A percentile compares a stretch with the other conserved stretches of the same genome.
Evolutionary conservation across 2,888 invertebrate genomes (phyloP).

Genomic region (Embidobia sp.): DNA sequence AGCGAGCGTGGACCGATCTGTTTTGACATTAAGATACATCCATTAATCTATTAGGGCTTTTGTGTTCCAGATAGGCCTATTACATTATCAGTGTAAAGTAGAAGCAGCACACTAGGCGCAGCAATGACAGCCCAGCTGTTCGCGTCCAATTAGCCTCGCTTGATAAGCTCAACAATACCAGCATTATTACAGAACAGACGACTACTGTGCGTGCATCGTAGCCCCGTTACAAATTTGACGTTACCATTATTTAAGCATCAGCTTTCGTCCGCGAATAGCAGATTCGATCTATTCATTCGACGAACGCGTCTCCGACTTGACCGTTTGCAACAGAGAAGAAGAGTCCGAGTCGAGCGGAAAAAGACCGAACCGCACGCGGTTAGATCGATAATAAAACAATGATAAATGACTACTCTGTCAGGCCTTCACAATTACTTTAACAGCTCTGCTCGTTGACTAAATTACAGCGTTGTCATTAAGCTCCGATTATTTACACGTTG

Average conservation of each 20-base stretch:
- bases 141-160: constrained; percentile 80
- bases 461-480: constrained; percentile 18
- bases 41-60: constrained; percentile 79
- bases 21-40: constrained; percentile 75
- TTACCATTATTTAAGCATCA: constrained; percentile 67
- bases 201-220: constrained; percentile 71
- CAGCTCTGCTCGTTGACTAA: constrained; percentile 21
- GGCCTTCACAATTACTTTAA: constrained; percentile 34
- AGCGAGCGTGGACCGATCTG: constrained; percentile 66
- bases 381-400: constrained; percentile 50
- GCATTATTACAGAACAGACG: constrained; percentile 79
- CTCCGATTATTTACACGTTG: constrained; percentile 34
- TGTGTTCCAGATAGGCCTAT: constrained; percentile 78
- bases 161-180: constrained; percentile 81
- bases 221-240: constrained; percentile 74
- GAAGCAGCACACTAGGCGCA: constrained; percentile 69
- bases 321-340: too few relatives aligned
- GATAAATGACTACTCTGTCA: constrained; percentile 28
- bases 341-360: background rate
- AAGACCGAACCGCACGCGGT: constrained; percentile 4
- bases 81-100: constrained; percentile 79
- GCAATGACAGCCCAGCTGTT: constrained; percentile 78
- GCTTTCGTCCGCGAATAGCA: constrained; percentile 36
- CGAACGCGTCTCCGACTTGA: constrained; percentile 19
- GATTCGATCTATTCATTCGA: constrained; percentile 41